Evolutionary conservation across 2,797 vertebrate genomes (phyloP).

Genomic region (Spinus pinus): DNA sequence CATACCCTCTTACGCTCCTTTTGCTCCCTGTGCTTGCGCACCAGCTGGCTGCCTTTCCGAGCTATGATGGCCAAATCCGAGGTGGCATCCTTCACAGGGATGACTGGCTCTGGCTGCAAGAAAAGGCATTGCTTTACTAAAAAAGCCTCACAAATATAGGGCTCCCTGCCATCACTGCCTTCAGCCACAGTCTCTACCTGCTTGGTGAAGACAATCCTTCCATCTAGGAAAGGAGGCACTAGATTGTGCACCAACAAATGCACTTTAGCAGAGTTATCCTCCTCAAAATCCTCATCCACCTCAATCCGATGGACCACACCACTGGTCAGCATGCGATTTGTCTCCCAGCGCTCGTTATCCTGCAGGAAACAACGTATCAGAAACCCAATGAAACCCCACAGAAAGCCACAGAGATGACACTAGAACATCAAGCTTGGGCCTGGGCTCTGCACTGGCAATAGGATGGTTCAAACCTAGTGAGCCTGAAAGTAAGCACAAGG

Average conservation of each 20-base stretch:
- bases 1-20: slow-evolving; percentile 97
- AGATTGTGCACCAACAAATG: slow-evolving; percentile 96
- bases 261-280: slow-evolving; percentile 96
- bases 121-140: neutral
- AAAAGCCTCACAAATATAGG: fast-evolving
- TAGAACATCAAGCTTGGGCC: neutral
- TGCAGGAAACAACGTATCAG: slow-evolving; percentile 22
- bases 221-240: slow-evolving; percentile 96
- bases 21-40: slow-evolving; percentile 96
- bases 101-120: slow-evolving; percentile 92
- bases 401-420: neutral
- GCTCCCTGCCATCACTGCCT: neutral
- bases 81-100: slow-evolving; percentile 95
- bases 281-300: slow-evolving; percentile 97
- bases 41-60: slow-evolving; percentile 95
- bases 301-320: slow-evolving; percentile 97
- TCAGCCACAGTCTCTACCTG: slow-evolving; percentile 79
- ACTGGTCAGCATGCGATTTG: slow-evolving; percentile 98
- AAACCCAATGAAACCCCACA: neutral
- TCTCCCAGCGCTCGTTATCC: slow-evolving; percentile 99
- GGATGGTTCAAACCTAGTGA: neutral
- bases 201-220: slow-evolving; percentile 98
- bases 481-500: neutral
- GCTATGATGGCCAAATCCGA: slow-evolving; percentile 98
- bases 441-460: neutral